These are phyloP conservation scores for Saturnia japonica DNA, from an alignment of 2,888 invertebrate genomes.

Conservation along the genomic window DNA sequence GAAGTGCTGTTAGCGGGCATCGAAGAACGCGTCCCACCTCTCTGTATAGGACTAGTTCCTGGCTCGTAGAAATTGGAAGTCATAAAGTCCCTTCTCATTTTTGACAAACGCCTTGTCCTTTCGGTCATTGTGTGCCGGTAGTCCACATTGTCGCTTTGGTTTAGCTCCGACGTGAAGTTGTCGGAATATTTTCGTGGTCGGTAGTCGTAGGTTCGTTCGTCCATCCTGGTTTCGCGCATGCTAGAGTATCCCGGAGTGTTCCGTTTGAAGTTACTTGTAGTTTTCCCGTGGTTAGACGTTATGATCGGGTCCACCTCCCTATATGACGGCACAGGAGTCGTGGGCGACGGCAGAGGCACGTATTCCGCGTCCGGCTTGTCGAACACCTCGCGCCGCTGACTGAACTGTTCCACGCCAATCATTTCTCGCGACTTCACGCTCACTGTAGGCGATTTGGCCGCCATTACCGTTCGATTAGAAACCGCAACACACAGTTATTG, in stretches of 20 bases:
- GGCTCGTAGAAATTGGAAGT: constrained; percentile 74
- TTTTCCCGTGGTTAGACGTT: constrained; percentile 74
- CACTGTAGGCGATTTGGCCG: constrained; percentile 74
- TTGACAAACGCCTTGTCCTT: constrained; percentile 69
- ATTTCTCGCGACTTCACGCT: constrained; percentile 77
- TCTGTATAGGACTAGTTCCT: constrained; percentile 57
- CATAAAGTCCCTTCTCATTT: constrained; percentile 70
- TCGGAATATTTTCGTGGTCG: constrained; percentile 75
- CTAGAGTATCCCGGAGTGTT: constrained; percentile 72
- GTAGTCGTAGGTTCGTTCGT: constrained; percentile 64
- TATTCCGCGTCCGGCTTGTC: constrained; percentile 78
- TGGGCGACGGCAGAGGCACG: constrained; percentile 66
- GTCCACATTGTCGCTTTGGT: constrained; percentile 74
- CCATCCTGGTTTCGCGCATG: constrained; percentile 71
- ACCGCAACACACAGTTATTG: constrained; percentile 79
- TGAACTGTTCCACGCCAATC: constrained; percentile 77
- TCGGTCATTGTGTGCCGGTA: constrained; percentile 72
- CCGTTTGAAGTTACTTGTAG: constrained; percentile 72
- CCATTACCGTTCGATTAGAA: constrained; percentile 79
- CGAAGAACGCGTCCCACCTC: constrained; percentile 67
- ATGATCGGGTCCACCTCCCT: constrained; percentile 65
- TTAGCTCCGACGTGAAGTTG: constrained; percentile 71
- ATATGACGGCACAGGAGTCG: constrained; percentile 51
- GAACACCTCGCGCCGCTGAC: constrained; percentile 78
- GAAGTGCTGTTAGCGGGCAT: constrained; percentile 61